Evolutionary conservation across 2,888 invertebrate genomes (phyloP).

Genomic region (Sinohyriopsis cumingii): DNA sequence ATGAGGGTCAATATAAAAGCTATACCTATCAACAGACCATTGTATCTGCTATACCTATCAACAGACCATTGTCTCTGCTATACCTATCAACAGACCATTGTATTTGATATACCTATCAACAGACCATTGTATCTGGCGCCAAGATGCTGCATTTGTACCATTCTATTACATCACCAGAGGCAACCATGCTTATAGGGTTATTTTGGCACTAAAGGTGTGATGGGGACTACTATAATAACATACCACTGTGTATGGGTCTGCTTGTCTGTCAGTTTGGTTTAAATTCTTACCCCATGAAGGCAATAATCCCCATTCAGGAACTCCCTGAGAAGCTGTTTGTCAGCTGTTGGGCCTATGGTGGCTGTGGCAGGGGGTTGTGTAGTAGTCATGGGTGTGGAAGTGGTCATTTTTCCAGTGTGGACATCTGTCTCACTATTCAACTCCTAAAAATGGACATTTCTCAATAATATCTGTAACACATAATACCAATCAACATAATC

Average conservation of each 20-base stretch:
- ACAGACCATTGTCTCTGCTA: no score
- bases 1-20: no score
- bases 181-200: no score
- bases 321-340: slow-evolving; percentile 80
- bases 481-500: no score
- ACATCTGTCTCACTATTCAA: slow-evolving; percentile 7
- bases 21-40: no score
- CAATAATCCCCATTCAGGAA: slow-evolving; percentile 90
- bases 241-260: neutral
- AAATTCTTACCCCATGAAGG: slow-evolving; percentile 82
- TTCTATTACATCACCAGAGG: no score
- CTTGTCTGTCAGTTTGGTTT: slow-evolving; percentile 1
- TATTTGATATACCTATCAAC: no score
- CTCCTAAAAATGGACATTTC: neutral
- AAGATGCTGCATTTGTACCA: no score
- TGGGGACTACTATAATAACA: neutral
- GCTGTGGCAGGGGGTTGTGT: slow-evolving; percentile 16
- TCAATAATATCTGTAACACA: slow-evolving; percentile 1
- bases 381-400: neutral
- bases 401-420: slow-evolving; percentile 2
- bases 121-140: no score
- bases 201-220: no score
- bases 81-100: no score
- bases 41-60: no score
- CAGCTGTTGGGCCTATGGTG: slow-evolving; percentile 49